A percentile compares a stretch with the other conserved stretches of the same genome.
phyloP scores from a whole-genome alignment of 1,140 invertebrate genomes.

The Drosophila repletoides region DNA sequence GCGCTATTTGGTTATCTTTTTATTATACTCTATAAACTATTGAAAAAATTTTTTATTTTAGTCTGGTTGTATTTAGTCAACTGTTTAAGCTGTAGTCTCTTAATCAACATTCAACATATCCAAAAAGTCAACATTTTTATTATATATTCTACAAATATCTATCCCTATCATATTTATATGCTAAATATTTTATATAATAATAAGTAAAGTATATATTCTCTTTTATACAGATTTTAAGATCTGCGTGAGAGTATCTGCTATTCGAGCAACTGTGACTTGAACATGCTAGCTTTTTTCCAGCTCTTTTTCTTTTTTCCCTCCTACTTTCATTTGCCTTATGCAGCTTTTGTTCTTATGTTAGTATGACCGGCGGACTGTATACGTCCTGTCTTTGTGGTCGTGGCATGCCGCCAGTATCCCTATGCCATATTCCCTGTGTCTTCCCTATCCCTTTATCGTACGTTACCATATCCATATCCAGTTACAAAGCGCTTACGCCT shows the following conservation, averaged over 20 bases:
- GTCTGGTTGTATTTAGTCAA: too few species aligned
- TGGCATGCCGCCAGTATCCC: slow-evolving; percentile 15
- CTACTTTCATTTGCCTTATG: slow-evolving; percentile 21
- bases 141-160: too few species aligned
- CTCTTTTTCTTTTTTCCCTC: background rate
- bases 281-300: slow-evolving; percentile 10
- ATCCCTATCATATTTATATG: too few species aligned
- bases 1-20: slow-evolving; percentile 7
- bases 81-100: too few species aligned
- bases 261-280: too few species aligned
- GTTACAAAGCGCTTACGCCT: slow-evolving; percentile 77
- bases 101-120: too few species aligned
- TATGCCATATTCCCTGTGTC: background rate
- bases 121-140: too few species aligned
- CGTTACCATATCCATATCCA: slow-evolving; percentile 52
- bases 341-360: slow-evolving; percentile 16
- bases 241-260: too few species aligned
- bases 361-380: background rate
- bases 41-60: too few species aligned
- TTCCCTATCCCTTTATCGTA: slow-evolving; percentile 21
- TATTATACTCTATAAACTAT: background rate
- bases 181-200: too few species aligned
- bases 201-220: too few species aligned
- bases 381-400: slow-evolving; percentile 12
- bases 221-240: too few species aligned